Base-by-base conservation (phyloP, 2,797 vertebrate genomes). In the Danio albolineatus region DNA sequence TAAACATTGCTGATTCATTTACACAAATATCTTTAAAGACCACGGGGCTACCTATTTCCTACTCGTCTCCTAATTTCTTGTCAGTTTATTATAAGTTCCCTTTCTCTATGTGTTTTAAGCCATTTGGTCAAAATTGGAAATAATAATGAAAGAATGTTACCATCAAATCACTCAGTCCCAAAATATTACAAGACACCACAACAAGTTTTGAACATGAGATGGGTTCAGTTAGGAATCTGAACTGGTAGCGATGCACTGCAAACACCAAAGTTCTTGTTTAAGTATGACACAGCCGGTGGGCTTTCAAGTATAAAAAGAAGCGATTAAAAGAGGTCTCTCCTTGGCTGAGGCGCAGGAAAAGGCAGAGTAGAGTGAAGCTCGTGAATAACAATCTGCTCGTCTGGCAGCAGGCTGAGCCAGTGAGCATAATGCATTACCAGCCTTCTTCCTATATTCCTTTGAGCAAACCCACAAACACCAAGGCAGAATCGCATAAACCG, bases 251-350 rank as follows among this genome's bases (percentile, higher is more conserved):
- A 86, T 82, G 54, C 78, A 87, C 86, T 83, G 88, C 88, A 89
- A 86, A 90, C 91, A 90, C 82, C 86, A 80, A 85, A 79, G 88
- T 90, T 88, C 89, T 91, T 88, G 89, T 88, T 89, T 88, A 87
- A 90, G 88, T 88, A 89, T 89, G 89, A 91, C 86, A 78, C 85
- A 88, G 87, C 85, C 85, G 86, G 88, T 85, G 87, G 91, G 83
- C 87, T 89, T 93, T 94, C 93, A 93, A 94, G 92, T 94, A 94
- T 92, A 92, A 93, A 94, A 85, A 91, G 82, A 89, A 91, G 90
- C 88, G 90, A 91, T 90, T 89, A 90, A 91, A 91, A 92, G 90
- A 90, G 86, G 88, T 92, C 92, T 94, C 93, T 95, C 93, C 93
- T 93, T 94, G 94, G 92, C 93, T 91, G 92, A 92, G 91, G 91